Percentiles rank a stretch among this genome's conserved stretches.
phyloP scores from a whole-genome alignment of 2,797 vertebrate species.

The Sarcoramphus papa region DNA sequence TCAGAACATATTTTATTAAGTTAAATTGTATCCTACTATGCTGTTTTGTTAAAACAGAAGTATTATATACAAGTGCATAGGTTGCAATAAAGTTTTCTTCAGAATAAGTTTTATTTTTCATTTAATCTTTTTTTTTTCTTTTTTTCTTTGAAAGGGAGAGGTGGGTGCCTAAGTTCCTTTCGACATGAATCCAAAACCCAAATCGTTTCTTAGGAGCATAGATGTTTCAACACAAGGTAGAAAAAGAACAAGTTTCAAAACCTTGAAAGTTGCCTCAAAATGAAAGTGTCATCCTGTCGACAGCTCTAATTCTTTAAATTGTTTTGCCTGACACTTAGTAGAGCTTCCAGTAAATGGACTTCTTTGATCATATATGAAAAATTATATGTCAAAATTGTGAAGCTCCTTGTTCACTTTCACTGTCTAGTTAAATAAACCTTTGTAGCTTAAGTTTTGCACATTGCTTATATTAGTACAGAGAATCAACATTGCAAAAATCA shows the following conservation, averaged over 20 bases:
- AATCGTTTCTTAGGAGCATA: not conserved
- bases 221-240: not conserved
- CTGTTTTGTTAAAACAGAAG: not conserved
- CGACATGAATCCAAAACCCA: not conserved
- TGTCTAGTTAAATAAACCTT: not conserved
- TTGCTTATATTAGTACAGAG: not conserved
- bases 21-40: not conserved
- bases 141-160: not conserved
- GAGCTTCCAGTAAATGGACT: constrained; percentile 18
- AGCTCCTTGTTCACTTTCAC: not conserved
- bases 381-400: not conserved
- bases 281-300: not conserved
- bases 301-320: constrained; percentile 37
- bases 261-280: not conserved
- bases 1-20: not conserved
- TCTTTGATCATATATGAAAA: constrained; percentile 27
- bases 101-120: not conserved
- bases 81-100: not conserved
- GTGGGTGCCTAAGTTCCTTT: not conserved
- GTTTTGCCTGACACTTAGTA: constrained; percentile 33
- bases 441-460: not conserved
- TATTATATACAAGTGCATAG: not conserved
- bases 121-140: not conserved
- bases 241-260: constrained; percentile 1
- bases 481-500: not conserved